These are phyloP conservation scores for Magallana angulata DNA, from an alignment of 1,140 invertebrate genomes.

Conservation along the genomic window DNA sequence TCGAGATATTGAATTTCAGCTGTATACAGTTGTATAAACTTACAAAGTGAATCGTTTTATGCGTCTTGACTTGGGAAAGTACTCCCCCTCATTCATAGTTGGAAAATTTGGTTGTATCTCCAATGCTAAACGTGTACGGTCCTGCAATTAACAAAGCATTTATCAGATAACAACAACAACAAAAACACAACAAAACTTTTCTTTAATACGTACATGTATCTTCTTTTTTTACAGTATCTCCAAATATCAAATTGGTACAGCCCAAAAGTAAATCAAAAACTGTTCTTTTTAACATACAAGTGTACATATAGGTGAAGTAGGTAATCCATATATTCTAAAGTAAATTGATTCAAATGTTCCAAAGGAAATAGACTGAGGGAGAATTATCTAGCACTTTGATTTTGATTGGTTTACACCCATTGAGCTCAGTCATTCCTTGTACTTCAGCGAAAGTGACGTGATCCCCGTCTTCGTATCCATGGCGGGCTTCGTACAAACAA, in stretches of 20 bases:
- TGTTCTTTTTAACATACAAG: too few species aligned
- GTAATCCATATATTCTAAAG: too few species aligned
- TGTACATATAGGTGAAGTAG: too few species aligned
- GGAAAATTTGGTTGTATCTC: constrained; percentile 88
- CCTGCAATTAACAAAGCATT: constrained; percentile 81
- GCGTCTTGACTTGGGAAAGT: constrained; percentile 97
- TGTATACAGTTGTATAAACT: constrained; percentile 58
- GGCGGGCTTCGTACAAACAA: constrained; percentile 80
- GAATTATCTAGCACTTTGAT: constrained; percentile 86
- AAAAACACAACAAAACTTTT: too few species aligned
- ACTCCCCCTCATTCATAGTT: constrained; percentile 89
- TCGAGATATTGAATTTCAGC: too few species aligned
- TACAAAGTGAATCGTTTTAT: constrained; percentile 89
- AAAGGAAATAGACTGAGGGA: too few species aligned
- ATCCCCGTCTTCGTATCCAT: constrained; percentile 92
- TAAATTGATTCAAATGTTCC: too few species aligned
- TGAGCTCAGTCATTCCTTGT: constrained; percentile 97
- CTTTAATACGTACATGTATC: too few species aligned
- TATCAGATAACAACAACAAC: too few species aligned
- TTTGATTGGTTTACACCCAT: constrained; percentile 91
- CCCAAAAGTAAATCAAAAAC: too few species aligned
- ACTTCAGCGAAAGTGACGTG: constrained; percentile 96
- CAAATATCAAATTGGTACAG: too few species aligned
- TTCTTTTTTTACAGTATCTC: too few species aligned
- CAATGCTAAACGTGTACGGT: constrained; percentile 98